phyloP scores from a whole-genome alignment of 2,888 invertebrate species.

The Pandemis heparana region DNA sequence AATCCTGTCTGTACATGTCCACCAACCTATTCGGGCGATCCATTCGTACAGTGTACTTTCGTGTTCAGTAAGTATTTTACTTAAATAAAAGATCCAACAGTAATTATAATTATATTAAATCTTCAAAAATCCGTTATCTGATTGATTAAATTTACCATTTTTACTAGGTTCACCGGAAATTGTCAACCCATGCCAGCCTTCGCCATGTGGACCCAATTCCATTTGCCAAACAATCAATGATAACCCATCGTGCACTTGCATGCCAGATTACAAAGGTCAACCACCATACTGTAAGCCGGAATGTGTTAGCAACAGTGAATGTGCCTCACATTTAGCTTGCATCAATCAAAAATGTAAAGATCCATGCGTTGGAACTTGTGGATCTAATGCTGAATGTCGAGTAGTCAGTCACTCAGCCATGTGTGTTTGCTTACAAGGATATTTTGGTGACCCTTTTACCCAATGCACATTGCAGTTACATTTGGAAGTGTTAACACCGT shows the following conservation, averaged over 20 bases:
- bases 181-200: constrained; percentile 90
- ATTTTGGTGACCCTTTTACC: constrained; percentile 88
- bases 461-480: constrained; percentile 81
- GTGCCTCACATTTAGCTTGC: constrained; percentile 89
- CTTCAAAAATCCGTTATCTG: neutral
- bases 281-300: constrained; percentile 93
- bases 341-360: constrained; percentile 90
- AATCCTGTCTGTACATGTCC: constrained; percentile 91
- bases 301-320: constrained; percentile 92
- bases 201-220: constrained; percentile 93
- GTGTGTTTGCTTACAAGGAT: constrained; percentile 89
- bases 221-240: constrained; percentile 89
- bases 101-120: neutral
- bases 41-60: constrained; percentile 84
- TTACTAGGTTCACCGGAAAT: constrained; percentile 49
- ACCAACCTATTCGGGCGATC: constrained; percentile 88
- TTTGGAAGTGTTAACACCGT: constrained; percentile 86
- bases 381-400: constrained; percentile 89
- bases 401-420: constrained; percentile 92
- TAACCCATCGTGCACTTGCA: constrained; percentile 91
- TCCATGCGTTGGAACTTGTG: constrained; percentile 91
- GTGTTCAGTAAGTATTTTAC: constrained; percentile 62
- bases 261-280: constrained; percentile 88
- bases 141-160: constrained; percentile 13
- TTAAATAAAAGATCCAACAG: neutral